Evolutionary conservation across 2,888 invertebrate genomes (phyloP).

Genomic region (Meiosimyza platycephala): DNA sequence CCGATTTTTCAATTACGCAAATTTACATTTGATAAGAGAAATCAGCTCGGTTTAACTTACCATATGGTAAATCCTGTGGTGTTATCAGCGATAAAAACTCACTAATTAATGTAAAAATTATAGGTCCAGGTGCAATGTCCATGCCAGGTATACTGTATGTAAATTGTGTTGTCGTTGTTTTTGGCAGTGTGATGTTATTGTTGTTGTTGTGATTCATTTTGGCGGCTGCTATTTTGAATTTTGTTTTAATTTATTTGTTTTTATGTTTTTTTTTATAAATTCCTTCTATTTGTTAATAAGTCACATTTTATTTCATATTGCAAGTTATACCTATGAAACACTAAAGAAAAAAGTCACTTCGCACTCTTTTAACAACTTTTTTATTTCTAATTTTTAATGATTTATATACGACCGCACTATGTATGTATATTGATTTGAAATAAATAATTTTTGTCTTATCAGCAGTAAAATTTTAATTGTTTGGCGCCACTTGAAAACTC

Average conservation of each 20-base stretch:
- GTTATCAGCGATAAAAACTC: slow-evolving; percentile 67
- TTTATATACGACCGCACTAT: too few relatives aligned
- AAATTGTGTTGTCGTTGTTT: slow-evolving; percentile 59
- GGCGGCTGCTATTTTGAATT: slow-evolving; percentile 12
- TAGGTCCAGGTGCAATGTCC: slow-evolving; percentile 64
- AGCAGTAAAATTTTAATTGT: too few relatives aligned
- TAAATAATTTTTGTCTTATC: too few relatives aligned
- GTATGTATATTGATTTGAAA: too few relatives aligned
- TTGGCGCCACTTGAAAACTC: neutral
- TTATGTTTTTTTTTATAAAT: too few relatives aligned
- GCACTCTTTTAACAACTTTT: too few relatives aligned
- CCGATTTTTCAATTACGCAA: neutral
- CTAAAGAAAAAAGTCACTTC: too few relatives aligned
- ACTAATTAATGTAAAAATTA: slow-evolving; percentile 66
- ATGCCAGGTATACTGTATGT: slow-evolving; percentile 66
- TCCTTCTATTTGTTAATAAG: too few relatives aligned
- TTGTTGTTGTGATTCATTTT: slow-evolving; percentile 44
- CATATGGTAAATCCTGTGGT: slow-evolving; percentile 66
- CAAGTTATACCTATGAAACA: too few relatives aligned
- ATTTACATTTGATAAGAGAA: neutral
- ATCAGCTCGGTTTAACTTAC: slow-evolving; percentile 52
- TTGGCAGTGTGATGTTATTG: slow-evolving; percentile 48
- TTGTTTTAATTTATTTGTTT: too few relatives aligned
- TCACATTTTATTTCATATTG: too few relatives aligned
- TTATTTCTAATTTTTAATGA: too few relatives aligned